These are phyloP conservation scores for Alethe castanea DNA, from an alignment of 2,113 vertebrate species.

Conservation along the genomic window DNA sequence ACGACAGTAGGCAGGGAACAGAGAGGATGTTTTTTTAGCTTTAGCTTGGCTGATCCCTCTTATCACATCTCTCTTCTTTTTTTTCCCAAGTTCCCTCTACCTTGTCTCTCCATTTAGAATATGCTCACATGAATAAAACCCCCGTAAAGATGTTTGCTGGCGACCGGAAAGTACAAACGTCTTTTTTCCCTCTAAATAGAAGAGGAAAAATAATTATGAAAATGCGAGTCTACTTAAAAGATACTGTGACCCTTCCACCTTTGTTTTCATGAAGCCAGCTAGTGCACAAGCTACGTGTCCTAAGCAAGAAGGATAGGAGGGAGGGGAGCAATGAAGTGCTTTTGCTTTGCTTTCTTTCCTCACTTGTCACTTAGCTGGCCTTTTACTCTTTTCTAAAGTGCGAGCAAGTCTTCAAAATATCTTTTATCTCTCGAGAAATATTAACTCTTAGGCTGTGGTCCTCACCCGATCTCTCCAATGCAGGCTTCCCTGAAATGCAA, in stretches of 20 bases:
- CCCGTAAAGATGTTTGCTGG: not conserved
- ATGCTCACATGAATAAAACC: not conserved
- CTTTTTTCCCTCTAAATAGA: not conserved
- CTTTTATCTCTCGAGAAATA: conserved; percentile 74
- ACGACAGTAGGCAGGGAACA: not conserved
- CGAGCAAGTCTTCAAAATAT: conserved; percentile 5
- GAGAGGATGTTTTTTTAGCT: not conserved
- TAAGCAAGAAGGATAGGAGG: conserved; percentile 11
- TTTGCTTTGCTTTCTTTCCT: conserved; percentile 53
- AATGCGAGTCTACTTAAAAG: conserved; percentile 1
- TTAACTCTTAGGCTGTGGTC: conserved; percentile 39
- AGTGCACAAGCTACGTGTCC: conserved; percentile 52
- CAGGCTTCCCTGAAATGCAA: conserved; percentile 35
- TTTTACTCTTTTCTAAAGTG: conserved; percentile 74
- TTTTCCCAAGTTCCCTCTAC: conserved; percentile 28
- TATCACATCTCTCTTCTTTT: not conserved
- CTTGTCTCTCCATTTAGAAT: conserved; percentile 10
- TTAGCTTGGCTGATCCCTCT: not conserved
- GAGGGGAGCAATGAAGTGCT: not conserved
- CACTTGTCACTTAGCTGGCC: not conserved
- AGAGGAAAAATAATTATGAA: conserved; percentile 16
- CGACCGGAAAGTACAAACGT: not conserved
- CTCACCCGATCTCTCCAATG: conserved; percentile 28
- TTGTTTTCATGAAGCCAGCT: conserved; percentile 47
- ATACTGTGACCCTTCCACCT: conserved; percentile 36